Percentiles rank a stretch among this genome's conserved stretches.
These are phyloP conservation scores for Pachyuromys duprasi DNA, from an alignment of 2,797 vertebrate species.

Conservation along the genomic window DNA sequence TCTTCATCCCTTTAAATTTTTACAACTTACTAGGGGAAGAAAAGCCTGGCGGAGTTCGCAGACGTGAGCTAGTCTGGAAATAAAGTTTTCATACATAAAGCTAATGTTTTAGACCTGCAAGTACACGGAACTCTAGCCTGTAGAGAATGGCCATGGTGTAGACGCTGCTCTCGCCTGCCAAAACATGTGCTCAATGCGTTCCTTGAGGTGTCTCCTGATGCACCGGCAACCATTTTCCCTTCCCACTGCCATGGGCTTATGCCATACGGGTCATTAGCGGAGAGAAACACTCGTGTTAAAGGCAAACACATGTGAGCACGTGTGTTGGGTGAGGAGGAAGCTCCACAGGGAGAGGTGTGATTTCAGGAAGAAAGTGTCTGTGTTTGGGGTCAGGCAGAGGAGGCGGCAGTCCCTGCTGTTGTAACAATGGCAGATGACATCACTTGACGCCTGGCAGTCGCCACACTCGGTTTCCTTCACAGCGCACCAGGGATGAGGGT, in stretches of 20 bases:
- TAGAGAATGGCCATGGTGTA: background rate
- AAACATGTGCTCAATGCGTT: background rate
- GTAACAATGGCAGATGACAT: background rate
- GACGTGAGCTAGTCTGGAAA: background rate
- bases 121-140: conserved; percentile 15
- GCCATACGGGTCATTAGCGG: background rate
- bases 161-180: conserved; percentile 1
- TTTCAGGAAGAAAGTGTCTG: background rate
- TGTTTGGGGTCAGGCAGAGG: background rate
- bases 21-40: background rate
- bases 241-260: background rate
- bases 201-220: background rate
- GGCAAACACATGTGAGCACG: background rate
- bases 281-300: conserved; percentile 35
- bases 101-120: background rate
- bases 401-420: background rate
- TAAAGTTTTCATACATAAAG: conserved; percentile 8
- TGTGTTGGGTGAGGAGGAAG: background rate
- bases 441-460: background rate
- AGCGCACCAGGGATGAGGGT: background rate
- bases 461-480: background rate
- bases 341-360: background rate
- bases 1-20: conserved; percentile 3
- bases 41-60: background rate
- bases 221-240: conserved; percentile 10